Percentiles rank a stretch among this genome's conserved stretches.
Evolutionary conservation across 2,888 invertebrate genomes (phyloP).

Genomic region (Urechis unicinctus): DNA sequence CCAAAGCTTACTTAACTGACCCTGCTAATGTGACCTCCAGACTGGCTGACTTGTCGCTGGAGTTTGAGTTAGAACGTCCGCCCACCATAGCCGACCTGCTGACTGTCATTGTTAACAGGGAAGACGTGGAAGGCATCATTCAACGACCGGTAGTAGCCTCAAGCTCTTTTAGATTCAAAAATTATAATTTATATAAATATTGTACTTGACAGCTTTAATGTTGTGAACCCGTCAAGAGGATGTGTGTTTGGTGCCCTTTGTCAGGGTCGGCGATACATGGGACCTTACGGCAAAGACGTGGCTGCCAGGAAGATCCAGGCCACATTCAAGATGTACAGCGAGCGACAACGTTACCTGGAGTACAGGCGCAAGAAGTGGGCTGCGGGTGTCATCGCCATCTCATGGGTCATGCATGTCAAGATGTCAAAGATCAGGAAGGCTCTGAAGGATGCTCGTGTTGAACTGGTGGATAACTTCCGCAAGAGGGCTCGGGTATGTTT

Average conservation of each 20-base stretch:
- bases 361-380: constrained; percentile 48
- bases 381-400: constrained; percentile 47
- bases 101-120: constrained; percentile 43
- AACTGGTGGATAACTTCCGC: constrained; percentile 40
- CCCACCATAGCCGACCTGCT: constrained; percentile 39
- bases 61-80: constrained; percentile 44
- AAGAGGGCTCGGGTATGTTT: constrained; percentile 33
- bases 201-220: too few relatives aligned
- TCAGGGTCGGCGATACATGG: constrained; percentile 42
- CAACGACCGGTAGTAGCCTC: constrained; percentile 42
- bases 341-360: constrained; percentile 38
- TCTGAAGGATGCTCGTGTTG: constrained; percentile 33
- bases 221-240: neutral
- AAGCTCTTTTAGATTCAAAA: too few relatives aligned
- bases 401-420: constrained; percentile 49
- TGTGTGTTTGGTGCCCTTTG: neutral
- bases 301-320: constrained; percentile 47
- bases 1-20: too few relatives aligned
- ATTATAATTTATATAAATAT: too few relatives aligned
- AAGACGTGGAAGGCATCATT: constrained; percentile 44
- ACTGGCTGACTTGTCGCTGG: constrained; percentile 43
- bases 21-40: constrained; percentile 23
- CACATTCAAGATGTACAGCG: constrained; percentile 35
- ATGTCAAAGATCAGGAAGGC: constrained; percentile 42
- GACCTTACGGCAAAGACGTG: constrained; percentile 33